Percentiles rank a stretch among this genome's conserved stretches.
Conservation (phyloP, 2,888 invertebrate species). For the Caenorhabditis drosophilae region DNA sequence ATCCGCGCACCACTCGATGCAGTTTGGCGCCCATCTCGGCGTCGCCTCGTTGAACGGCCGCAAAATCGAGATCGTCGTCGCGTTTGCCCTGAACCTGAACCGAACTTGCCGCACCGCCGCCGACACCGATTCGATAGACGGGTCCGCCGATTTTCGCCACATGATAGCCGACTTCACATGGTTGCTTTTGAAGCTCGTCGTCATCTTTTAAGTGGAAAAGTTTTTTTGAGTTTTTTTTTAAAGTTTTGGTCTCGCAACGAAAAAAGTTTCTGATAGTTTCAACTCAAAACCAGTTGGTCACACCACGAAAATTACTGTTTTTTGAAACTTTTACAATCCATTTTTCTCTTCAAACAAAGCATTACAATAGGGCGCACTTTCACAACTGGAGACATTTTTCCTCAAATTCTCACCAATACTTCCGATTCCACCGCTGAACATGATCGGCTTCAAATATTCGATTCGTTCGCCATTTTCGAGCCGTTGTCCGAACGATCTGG, state of each 20-base stretch:
- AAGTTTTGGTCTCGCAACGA: no score
- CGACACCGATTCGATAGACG: constrained; percentile 95
- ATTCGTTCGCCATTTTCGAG: constrained; percentile 72
- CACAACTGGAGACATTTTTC: not conserved
- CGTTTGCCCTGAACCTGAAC: constrained; percentile 81
- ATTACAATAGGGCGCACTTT: no score
- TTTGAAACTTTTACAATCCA: no score
- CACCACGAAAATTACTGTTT: no score
- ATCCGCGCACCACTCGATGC: constrained; percentile 89
- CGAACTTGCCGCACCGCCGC: constrained; percentile 96
- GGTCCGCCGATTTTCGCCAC: constrained; percentile 95
- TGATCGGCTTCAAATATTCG: constrained; percentile 96
- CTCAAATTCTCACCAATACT: constrained; percentile 79
- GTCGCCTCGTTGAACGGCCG: constrained; percentile 93
- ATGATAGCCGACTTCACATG: constrained; percentile 69
- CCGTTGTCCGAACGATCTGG: constrained; percentile 84
- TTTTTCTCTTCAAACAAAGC: no score
- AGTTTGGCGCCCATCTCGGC: constrained; percentile 98
- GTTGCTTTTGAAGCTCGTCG: constrained; percentile 34
- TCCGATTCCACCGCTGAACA: constrained; percentile 97
- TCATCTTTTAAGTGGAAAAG: no score
- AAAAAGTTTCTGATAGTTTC: no score
- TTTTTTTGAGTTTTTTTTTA: no score
- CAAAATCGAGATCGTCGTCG: constrained; percentile 82
- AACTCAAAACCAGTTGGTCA: no score